Evolutionary conservation across 2,797 vertebrate species (phyloP).

Genomic region (Gymnopithys bicolor): DNA sequence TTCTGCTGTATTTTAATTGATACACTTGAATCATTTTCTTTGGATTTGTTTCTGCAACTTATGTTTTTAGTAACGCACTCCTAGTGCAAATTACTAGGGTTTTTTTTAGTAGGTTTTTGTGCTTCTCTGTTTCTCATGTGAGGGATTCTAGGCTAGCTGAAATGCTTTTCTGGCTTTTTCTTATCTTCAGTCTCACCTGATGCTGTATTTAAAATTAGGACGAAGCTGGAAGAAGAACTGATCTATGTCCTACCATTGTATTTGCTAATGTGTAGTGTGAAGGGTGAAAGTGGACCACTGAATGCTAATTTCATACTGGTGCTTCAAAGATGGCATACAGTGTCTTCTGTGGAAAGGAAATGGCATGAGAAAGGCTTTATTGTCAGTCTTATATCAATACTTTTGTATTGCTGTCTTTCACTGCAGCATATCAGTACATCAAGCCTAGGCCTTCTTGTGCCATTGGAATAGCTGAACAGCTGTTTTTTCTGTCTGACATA

Average conservation of each 20-base stretch:
- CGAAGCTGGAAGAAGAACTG: not conserved
- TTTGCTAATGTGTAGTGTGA: not conserved
- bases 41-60: not conserved
- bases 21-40: not conserved
- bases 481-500: not conserved
- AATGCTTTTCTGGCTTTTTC: not conserved
- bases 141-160: not conserved
- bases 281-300: not conserved
- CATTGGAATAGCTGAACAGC: not conserved
- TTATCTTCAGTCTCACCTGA: not conserved
- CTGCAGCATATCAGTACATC: not conserved
- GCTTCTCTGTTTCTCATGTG: not conserved
- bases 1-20: not conserved
- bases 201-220: not conserved
- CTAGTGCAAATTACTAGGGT: not conserved
- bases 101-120: not conserved
- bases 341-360: not conserved
- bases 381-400: not conserved
- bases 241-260: fast-evolving
- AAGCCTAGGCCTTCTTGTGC: not conserved
- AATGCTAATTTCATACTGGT: not conserved
- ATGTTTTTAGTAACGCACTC: not conserved
- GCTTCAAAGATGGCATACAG: not conserved
- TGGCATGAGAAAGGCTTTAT: not conserved
- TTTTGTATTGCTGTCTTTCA: not conserved